phyloP scores from a whole-genome alignment of 2,797 vertebrate species.

The Anniella stebbinsi region DNA sequence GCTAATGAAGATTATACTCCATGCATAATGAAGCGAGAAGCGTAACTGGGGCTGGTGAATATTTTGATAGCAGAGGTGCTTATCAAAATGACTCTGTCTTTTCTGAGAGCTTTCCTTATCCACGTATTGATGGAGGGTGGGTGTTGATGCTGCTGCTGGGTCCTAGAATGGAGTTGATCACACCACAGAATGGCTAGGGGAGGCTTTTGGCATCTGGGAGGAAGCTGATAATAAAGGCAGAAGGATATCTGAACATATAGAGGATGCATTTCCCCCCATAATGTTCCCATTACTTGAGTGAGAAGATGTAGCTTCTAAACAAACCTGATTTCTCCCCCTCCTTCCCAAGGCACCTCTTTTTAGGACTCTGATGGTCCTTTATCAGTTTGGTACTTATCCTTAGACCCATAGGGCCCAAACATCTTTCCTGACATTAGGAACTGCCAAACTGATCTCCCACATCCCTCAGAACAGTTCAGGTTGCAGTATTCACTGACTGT shows the following conservation, averaged over 20 bases:
- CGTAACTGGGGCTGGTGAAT: background rate
- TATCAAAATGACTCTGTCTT: background rate
- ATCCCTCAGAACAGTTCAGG: background rate
- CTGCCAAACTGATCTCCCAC: background rate
- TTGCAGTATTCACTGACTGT: background rate
- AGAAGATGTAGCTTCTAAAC: background rate
- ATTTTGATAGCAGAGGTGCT: background rate
- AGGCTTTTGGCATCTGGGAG: background rate
- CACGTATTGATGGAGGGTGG: background rate
- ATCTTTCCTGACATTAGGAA: background rate
- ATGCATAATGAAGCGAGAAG: background rate
- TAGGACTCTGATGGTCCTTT: background rate
- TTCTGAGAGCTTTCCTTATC: background rate
- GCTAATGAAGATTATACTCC: conserved; percentile 31
- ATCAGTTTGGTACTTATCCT: background rate
- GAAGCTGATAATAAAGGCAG: background rate
- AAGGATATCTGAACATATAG: background rate
- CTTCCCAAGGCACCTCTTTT: no score
- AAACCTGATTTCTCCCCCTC: background rate
- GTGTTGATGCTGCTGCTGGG: no score
- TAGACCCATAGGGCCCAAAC: background rate
- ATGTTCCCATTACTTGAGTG: background rate
- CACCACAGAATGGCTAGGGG: no score
- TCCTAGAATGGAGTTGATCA: background rate
- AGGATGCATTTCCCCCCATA: background rate